These are phyloP conservation scores for Aplysina aerophoba DNA, from an alignment of 37 sponge, comb jelly and placozoan genomes.

Conservation along the genomic window DNA sequence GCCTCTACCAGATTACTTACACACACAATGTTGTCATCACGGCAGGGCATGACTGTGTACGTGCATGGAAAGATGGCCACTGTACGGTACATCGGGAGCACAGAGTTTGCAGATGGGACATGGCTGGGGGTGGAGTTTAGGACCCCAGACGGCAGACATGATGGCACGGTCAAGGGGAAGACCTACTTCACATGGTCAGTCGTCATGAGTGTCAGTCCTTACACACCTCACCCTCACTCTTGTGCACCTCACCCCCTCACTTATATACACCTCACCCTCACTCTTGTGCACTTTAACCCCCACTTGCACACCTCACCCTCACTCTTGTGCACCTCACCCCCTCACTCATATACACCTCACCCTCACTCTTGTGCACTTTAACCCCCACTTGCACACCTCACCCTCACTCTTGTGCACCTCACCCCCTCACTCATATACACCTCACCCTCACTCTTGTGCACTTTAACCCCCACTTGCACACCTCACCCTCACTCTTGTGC, in stretches of 20 bases:
- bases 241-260: too few species aligned
- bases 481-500: neutral
- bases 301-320: neutral
- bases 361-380: too few species aligned
- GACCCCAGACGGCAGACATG: constrained; percentile 91
- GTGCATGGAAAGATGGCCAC: constrained; percentile 81
- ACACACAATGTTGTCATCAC: too few species aligned
- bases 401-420: too few species aligned
- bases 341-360: neutral
- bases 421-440: too few species aligned
- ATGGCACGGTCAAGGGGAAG: constrained; percentile 87
- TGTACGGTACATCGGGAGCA: constrained; percentile 80
- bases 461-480: too few species aligned
- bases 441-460: neutral
- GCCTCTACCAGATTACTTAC: too few species aligned
- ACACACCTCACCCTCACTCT: too few species aligned
- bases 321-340: too few species aligned
- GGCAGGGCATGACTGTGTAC: constrained; percentile 84
- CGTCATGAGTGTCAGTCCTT: neutral
- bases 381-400: neutral
- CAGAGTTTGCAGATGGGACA: constrained; percentile 83
- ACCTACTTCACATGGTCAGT: constrained; percentile 87
- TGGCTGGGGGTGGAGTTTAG: constrained; percentile 93
- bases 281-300: too few species aligned
- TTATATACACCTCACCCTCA: neutral